These are phyloP conservation scores for Pholis gunnellus DNA, from an alignment of 2,113 vertebrate genomes.

Conservation along the genomic window DNA sequence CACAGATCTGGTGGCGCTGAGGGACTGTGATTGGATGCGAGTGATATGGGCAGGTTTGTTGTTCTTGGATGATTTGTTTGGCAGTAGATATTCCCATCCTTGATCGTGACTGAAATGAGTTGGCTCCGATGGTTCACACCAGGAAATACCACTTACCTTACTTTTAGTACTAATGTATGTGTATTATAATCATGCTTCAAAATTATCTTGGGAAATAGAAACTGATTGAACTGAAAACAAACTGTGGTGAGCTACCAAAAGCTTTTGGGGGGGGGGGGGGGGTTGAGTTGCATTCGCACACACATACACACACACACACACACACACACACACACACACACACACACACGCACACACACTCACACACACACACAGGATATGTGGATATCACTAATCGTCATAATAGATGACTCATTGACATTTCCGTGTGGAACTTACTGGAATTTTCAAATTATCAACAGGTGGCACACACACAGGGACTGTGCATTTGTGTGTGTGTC, in stretches of 20 bases:
- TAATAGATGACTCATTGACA: constrained; percentile 61
- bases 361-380: constrained; percentile 9
- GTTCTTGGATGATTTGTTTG: constrained; percentile 66
- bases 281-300: neutral
- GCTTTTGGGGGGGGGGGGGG: neutral
- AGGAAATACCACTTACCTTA: constrained; percentile 49
- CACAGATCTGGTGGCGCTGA: constrained; percentile 49
- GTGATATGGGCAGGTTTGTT: constrained; percentile 67
- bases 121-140: constrained; percentile 40
- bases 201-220: neutral
- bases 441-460: constrained; percentile 74
- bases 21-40: constrained; percentile 54
- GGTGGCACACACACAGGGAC: constrained; percentile 40
- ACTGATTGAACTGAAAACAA: neutral
- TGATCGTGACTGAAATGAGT: constrained; percentile 46
- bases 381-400: constrained; percentile 45
- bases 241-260: neutral
- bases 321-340: neutral
- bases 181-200: neutral
- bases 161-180: constrained; percentile 8
- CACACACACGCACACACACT: neutral
- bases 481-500: constrained; percentile 27
- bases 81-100: constrained; percentile 47
- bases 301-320: neutral
- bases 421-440: constrained; percentile 64